These are phyloP conservation scores for Poecilia latipinna DNA, from an alignment of 2,113 vertebrate genomes.

Conservation along the genomic window DNA sequence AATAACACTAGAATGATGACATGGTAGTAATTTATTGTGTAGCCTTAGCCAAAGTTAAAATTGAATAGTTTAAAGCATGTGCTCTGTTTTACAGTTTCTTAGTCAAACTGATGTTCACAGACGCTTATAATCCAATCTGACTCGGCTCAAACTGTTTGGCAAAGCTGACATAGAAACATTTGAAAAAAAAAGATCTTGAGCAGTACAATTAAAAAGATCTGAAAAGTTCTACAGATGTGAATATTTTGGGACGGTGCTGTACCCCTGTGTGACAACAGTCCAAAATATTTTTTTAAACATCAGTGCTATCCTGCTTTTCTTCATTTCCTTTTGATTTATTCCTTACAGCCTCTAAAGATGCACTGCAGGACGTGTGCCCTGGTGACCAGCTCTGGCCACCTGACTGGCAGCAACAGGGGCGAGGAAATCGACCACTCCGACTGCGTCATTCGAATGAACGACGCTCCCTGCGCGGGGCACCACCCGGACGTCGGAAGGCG, in stretches of 20 bases:
- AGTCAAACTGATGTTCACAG: too few relatives aligned
- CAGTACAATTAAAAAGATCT: neutral
- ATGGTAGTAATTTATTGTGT: too few relatives aligned
- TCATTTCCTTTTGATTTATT: slow-evolving; percentile 23
- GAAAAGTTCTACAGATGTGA: neutral
- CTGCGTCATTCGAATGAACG: slow-evolving; percentile 94
- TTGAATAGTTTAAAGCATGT: too few relatives aligned
- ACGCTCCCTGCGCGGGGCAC: slow-evolving; percentile 84
- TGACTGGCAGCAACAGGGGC: slow-evolving; percentile 82
- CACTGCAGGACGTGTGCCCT: slow-evolving; percentile 87
- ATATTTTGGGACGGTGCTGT: neutral
- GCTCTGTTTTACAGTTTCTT: too few relatives aligned
- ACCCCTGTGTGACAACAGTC: neutral
- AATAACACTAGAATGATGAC: too few relatives aligned
- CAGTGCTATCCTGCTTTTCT: neutral
- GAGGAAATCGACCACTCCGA: slow-evolving; percentile 85
- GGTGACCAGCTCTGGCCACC: slow-evolving; percentile 92
- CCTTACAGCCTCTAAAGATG: slow-evolving; percentile 86
- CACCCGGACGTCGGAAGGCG: slow-evolving; percentile 85
- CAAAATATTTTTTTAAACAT: neutral
- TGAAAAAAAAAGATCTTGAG: neutral
- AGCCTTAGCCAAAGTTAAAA: too few relatives aligned
- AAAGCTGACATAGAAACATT: neutral
- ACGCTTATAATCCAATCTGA: too few relatives aligned
- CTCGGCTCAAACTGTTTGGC: neutral